phyloP scores from a whole-genome alignment of 1,140 invertebrate species.

The fruit fly (Drosophila melanogaster) region Release_6_plus_ISO1_MT NT_037436.4:20597501-20598000 shows the following conservation, averaged over 20 bases:
- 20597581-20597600: constrained; percentile 65
- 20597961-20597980: constrained; percentile 19
- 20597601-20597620: constrained; percentile 58
- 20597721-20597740: constrained; percentile 37
- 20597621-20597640: constrained; percentile 68
- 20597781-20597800: constrained; percentile 34
- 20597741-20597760: constrained; percentile 39
- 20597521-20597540: constrained; percentile 58
- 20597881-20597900: constrained; percentile 83
- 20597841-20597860: constrained; percentile 58
- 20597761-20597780: constrained; percentile 51
- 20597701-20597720: constrained; percentile 33
- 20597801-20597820: constrained; percentile 42
- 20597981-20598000: constrained; percentile 37
- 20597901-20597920: constrained; percentile 68
- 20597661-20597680: constrained; percentile 26
- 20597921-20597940: constrained; percentile 63
- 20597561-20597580: constrained; percentile 74
- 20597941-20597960: constrained; percentile 45
- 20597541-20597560: constrained; percentile 62
- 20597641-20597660: constrained; percentile 41
- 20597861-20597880: constrained; percentile 79
- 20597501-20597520: constrained; percentile 30
- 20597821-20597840: constrained; percentile 30
- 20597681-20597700: no score